Evolutionary conservation across 2,888 invertebrate genomes (phyloP).

Genomic region (Taphrorychus bicolor): DNA sequence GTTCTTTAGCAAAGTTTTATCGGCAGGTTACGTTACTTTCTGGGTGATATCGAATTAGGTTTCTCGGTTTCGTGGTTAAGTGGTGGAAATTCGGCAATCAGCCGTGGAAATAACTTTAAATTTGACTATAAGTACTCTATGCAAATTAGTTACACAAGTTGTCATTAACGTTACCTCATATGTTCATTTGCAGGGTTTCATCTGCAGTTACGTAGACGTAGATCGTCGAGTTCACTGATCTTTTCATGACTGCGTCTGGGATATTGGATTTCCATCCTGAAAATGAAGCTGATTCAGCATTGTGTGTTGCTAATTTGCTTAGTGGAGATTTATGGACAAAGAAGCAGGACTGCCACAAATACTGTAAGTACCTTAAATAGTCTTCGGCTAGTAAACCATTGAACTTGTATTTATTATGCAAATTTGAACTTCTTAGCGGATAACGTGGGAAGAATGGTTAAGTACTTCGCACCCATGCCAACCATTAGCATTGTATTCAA

Average conservation of each 20-base stretch:
- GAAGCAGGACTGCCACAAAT: conserved; percentile 30
- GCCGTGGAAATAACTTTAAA: not conserved
- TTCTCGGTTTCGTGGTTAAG: conserved; percentile 17
- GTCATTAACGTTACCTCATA: too few species aligned
- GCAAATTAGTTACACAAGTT: too few species aligned
- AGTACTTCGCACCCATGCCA: not conserved
- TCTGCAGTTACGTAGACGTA: not conserved
- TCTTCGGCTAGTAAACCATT: not conserved
- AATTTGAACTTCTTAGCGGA: not conserved
- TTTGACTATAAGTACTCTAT: too few species aligned
- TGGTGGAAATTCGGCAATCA: conserved; percentile 9
- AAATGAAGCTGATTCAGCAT: conserved; percentile 30
- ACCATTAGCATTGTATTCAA: not conserved
- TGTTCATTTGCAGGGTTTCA: conserved; percentile 15
- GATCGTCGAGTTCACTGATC: not conserved
- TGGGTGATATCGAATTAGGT: conserved; percentile 6
- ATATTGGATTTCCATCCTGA: not conserved
- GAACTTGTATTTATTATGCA: not conserved
- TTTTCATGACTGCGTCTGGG: conserved; percentile 10
- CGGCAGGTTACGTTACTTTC: conserved; percentile 11
- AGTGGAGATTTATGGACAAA: conserved; percentile 34
- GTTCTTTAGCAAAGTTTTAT: not conserved
- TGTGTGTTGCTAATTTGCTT: conserved; percentile 23
- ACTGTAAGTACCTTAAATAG: conserved; percentile 21
- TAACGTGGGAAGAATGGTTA: not conserved